Evolutionary conservation across 1,140 invertebrate genomes (phyloP), one percentile per base, ranked within the genome.

Genomic region (Drosophila chauvacae): DNA sequence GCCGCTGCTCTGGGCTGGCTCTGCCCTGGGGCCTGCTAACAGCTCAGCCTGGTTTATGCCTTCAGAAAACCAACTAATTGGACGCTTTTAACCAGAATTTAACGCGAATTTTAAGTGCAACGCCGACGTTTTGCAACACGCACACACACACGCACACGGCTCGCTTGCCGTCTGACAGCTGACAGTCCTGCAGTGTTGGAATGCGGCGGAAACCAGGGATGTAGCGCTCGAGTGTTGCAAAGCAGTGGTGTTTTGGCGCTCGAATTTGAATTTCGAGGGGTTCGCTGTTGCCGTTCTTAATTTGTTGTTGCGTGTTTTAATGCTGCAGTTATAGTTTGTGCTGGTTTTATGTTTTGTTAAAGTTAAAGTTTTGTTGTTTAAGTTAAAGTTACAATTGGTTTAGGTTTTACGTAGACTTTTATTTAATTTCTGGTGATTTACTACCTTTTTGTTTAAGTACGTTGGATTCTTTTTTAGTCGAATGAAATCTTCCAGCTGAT

Each of bases 171-270:
- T 55, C 55, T 77, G 86, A 88, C 84, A 79, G 76, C 76, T 87
- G 84, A 87, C 84, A 87, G 66, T 48, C 74, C 57, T 41, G 35
- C 72, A 77, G 69, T 82, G 83, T 77, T 86, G 75, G 77, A 71
- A 81, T 53, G 73, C 63, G 82, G 58, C 41, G 41, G 23, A 41
- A 53, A 57, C 70, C 37, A 64, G 58, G 64, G 56, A 74, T 84
- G 44, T 51, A 51, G 69, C 53, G 66, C 11, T 35, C 14, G 37
- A 77, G 80, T 76, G 84, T 77, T 83, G 83, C 84, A 44, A 65
- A 88, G 59, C 35, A 30, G 16, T 28, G 45, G 9, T n/a, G 37
- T 11, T 37, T 41, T 56, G 72, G 66, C 71, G 56, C 39, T 23
- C 18, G 9, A 42, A 56, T 77, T 86, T 59, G 48, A 81, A 72